Evolutionary conservation across 1,140 invertebrate genomes (phyloP).

Genomic region (Euwallacea similis): DNA sequence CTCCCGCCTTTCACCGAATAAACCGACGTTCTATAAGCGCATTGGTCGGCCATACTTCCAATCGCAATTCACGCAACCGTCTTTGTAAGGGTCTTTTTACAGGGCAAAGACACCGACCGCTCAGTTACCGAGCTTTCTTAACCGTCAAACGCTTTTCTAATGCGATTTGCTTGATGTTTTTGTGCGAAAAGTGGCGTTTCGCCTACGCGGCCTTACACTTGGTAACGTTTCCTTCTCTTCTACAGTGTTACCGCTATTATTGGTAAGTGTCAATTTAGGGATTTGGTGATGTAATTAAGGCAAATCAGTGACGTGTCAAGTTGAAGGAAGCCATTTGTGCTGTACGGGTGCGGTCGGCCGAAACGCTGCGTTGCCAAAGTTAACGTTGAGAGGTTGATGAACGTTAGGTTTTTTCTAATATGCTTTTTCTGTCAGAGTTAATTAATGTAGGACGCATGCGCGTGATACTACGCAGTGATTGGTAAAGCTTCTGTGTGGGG

Average conservation of each 20-base stretch:
- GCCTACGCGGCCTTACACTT: no score
- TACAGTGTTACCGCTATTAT: no score
- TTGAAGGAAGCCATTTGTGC: constrained; percentile 17
- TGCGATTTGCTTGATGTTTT: neutral
- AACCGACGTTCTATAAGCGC: constrained; percentile 1
- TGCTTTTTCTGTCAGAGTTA: no score
- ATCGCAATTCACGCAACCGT: constrained; percentile 37
- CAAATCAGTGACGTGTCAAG: constrained; percentile 18
- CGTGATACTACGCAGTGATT: no score
- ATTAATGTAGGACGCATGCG: no score
- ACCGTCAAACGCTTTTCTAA: constrained; percentile 14
- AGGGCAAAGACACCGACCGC: constrained; percentile 45
- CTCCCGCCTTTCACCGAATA: constrained; percentile 9
- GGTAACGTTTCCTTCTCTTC: no score
- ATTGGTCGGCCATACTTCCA: constrained; percentile 40
- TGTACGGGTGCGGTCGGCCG: constrained; percentile 1
- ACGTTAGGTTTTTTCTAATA: no score
- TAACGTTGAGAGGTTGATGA: no score
- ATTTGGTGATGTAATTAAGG: neutral
- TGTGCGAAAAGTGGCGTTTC: no score
- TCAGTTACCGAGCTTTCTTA: constrained; percentile 25
- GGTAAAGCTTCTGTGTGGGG: no score
- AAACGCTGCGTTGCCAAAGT: neutral
- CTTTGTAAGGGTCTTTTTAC: constrained; percentile 46
- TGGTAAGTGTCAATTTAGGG: no score